Percentiles rank a stretch among this genome's conserved stretches.
Conservation (phyloP, 2,888 invertebrate species). For the Pseudococcus jackbeardsleyi region DNA sequence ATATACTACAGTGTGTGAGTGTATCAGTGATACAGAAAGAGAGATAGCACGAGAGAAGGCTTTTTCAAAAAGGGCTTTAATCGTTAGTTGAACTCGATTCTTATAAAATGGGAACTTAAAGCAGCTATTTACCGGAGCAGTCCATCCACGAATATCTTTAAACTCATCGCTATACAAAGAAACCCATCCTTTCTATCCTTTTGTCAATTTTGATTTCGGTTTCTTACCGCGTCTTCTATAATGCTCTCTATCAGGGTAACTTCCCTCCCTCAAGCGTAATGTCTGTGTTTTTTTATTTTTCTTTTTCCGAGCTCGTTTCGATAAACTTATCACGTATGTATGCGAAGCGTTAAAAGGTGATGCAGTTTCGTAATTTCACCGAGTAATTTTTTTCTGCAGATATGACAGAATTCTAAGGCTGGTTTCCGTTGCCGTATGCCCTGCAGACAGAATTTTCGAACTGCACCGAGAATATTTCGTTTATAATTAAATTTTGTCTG, state of each 20-base stretch:
- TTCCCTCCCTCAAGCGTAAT: neutral
- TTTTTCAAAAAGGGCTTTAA: conserved; percentile 48
- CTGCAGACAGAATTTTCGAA: too few species aligned
- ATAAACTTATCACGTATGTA: conserved; percentile 39
- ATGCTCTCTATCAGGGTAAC: neutral
- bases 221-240: conserved; percentile 36
- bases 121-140: conserved; percentile 50
- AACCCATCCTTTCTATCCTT: conserved; percentile 46
- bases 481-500: too few species aligned
- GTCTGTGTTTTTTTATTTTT: neutral
- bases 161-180: conserved; percentile 50
- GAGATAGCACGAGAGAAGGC: neutral
- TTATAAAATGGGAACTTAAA: conserved; percentile 43
- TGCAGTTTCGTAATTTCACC: conserved; percentile 11
- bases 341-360: conserved; percentile 51
- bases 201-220: conserved; percentile 55
- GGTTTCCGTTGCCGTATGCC: neutral
- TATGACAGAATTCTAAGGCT: conserved; percentile 23
- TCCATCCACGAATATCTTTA: conserved; percentile 50
- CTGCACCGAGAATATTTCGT: too few species aligned
- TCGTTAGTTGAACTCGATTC: conserved; percentile 48
- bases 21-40: neutral
- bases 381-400: conserved; percentile 38
- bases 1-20: neutral
- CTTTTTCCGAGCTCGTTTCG: neutral